Percentiles rank a stretch among this genome's conserved stretches.
phyloP scores from a whole-genome alignment of 2,797 vertebrate species.

The Prionace glauca region DNA sequence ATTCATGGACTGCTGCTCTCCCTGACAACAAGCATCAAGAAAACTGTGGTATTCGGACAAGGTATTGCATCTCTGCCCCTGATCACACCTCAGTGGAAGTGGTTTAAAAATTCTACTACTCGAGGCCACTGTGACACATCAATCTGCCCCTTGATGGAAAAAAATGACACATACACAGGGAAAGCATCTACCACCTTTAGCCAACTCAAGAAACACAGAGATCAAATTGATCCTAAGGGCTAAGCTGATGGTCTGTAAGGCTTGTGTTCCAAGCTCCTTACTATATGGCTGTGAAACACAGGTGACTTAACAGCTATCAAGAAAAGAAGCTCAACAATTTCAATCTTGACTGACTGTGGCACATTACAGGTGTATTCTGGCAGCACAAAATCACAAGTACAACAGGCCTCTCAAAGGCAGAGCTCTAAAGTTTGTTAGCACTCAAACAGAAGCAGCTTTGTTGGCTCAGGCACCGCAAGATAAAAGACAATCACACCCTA shows the following conservation, averaged over 20 bases:
- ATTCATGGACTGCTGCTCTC: background rate
- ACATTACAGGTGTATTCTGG: background rate
- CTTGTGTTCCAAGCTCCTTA: background rate
- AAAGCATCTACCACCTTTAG: background rate
- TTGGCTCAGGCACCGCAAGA: no score
- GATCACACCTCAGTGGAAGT: background rate
- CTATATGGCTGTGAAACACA: background rate
- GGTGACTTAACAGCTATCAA: background rate
- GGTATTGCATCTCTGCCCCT: background rate
- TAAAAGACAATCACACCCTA: no score
- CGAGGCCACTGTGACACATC: background rate
- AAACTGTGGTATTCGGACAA: background rate
- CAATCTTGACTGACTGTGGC: background rate
- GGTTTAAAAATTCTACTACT: background rate
- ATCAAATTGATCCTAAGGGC: background rate
- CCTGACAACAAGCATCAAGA: background rate
- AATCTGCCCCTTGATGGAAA: background rate
- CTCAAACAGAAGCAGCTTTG: background rate
- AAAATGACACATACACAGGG: background rate
- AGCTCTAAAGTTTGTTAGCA: background rate
- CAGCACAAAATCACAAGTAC: background rate
- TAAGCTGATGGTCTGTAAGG: background rate
- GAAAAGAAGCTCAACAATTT: background rate
- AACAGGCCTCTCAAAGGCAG: background rate
- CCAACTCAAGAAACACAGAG: background rate